These are phyloP conservation scores for Cercopithecus hamlyni DNA, from an alignment of 2,797 vertebrate genomes.

Conservation along the genomic window DNA sequence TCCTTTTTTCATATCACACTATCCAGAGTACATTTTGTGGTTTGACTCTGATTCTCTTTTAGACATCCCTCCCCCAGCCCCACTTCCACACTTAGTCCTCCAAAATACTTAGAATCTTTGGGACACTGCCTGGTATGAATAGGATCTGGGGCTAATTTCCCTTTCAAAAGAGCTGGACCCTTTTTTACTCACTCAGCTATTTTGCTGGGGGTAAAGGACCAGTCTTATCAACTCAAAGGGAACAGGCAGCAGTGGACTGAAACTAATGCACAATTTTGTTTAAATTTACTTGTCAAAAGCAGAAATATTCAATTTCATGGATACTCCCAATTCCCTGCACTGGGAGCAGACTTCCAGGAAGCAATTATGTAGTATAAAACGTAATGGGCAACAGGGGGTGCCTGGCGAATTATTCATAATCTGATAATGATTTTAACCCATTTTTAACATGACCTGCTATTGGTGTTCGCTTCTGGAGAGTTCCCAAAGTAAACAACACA, in stretches of 20 bases:
- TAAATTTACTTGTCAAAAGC: slow-evolving; percentile 76
- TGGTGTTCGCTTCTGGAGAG: slow-evolving; percentile 68
- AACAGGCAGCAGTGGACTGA: slow-evolving; percentile 56
- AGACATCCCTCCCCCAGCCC: background rate
- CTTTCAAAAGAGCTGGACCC: background rate
- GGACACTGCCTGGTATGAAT: background rate
- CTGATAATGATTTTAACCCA: slow-evolving; percentile 78
- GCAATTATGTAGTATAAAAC: slow-evolving; percentile 81
- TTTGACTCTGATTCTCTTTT: background rate
- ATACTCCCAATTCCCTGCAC: slow-evolving; percentile 74
- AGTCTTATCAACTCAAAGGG: slow-evolving; percentile 53
- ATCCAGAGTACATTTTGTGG: background rate
- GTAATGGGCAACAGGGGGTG: slow-evolving; percentile 77
- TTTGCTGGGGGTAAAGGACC: slow-evolving; percentile 18
- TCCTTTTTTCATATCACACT: background rate
- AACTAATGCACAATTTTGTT: slow-evolving; percentile 74
- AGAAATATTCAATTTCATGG: slow-evolving; percentile 76
- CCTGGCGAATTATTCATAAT: slow-evolving; percentile 80
- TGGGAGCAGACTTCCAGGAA: slow-evolving; percentile 78
- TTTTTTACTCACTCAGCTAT: slow-evolving; percentile 11
- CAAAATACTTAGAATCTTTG: background rate
- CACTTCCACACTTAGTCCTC: background rate
- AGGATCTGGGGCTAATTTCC: background rate
- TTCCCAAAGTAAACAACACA: slow-evolving; percentile 69
- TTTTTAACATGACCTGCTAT: slow-evolving; percentile 67